phyloP scores from a whole-genome alignment of 2,797 vertebrate genomes.

The Knipowitschia caucasica region DNA sequence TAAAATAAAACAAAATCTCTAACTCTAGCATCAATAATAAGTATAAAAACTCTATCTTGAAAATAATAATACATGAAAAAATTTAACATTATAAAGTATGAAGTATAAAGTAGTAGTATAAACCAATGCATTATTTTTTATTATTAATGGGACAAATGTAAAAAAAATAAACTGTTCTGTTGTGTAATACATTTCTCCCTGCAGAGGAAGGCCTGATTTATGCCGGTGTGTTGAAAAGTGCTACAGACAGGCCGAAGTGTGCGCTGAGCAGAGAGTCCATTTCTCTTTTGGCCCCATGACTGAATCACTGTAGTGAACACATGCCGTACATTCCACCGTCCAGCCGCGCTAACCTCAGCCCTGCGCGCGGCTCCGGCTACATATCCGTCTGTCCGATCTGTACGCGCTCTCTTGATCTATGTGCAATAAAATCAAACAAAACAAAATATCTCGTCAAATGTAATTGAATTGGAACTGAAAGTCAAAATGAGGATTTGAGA shows the following conservation, averaged over 20 bases:
- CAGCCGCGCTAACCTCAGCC: slow-evolving; percentile 34
- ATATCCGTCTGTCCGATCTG: neutral
- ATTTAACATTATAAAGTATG: no score
- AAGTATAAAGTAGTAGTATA: no score
- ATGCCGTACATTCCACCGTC: slow-evolving; percentile 60
- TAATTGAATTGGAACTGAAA: neutral
- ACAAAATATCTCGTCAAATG: neutral
- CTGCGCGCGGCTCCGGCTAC: neutral
- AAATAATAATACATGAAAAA: no score
- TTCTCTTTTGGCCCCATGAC: slow-evolving; percentile 23
- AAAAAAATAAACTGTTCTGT: no score
- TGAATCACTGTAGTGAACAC: slow-evolving; percentile 47
- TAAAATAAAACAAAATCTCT: no score
- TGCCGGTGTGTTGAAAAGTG: neutral
- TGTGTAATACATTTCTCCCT: no score
- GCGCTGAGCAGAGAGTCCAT: slow-evolving; percentile 14
- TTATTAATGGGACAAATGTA: no score
- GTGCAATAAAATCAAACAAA: neutral
- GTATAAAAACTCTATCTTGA: no score
- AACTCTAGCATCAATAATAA: no score
- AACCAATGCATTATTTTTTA: no score
- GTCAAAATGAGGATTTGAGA: neutral
- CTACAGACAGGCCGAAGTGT: neutral
- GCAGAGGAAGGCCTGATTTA: neutral
- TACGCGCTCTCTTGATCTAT: neutral